Evolutionary conservation across 2,797 vertebrate species (phyloP), one percentile per base, ranked within the genome.

Genomic region (Ataeniobius toweri): DNA sequence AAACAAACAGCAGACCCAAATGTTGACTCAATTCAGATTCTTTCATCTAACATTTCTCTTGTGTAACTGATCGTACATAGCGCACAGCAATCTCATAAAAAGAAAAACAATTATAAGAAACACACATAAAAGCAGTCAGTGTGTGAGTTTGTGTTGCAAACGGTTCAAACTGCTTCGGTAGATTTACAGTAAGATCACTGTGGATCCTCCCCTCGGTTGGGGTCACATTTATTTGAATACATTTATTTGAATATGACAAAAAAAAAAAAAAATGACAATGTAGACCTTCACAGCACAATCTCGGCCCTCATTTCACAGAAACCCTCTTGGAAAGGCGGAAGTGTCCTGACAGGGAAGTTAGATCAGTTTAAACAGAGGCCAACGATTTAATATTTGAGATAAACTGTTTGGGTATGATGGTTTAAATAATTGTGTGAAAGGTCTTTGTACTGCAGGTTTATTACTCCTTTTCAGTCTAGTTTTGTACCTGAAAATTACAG

Each of bases 21-120:
- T 87, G 88, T 89, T 92, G 89, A 86, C 88, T 90, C 16, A 68
- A 85, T 82, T 88, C 68, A 55, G 78, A 83, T 84, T 88, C 80
- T 85, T 92, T 88, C 87, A 85, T 86, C 73, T 28, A 5, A 88
- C 77, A 51, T 73, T 56, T 14, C 18, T 50, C 75, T 85, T 92
- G 85, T 78, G 85, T 76, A 87, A 86, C 75, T 80, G 2, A 5
- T 46, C 31, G 72, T 36, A 80, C 78, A 80, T 76, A 81, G 78
- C 82, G 79, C 69, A 90, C 73, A 82, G 65, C 88, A 84, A 90
- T 55, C 82, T 56, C 77, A 86, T 91, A 87, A 89, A 82, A 71
- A 71, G 1, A 59, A 72, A 80, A 84, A 85, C 85, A 83, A 82
- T 73, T 46, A 24, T 44, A 79, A 78, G 76, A 58, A 39, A 58